These are phyloP conservation scores for Danio choprae DNA, from an alignment of 2,797 vertebrate genomes.

Conservation along the genomic window DNA sequence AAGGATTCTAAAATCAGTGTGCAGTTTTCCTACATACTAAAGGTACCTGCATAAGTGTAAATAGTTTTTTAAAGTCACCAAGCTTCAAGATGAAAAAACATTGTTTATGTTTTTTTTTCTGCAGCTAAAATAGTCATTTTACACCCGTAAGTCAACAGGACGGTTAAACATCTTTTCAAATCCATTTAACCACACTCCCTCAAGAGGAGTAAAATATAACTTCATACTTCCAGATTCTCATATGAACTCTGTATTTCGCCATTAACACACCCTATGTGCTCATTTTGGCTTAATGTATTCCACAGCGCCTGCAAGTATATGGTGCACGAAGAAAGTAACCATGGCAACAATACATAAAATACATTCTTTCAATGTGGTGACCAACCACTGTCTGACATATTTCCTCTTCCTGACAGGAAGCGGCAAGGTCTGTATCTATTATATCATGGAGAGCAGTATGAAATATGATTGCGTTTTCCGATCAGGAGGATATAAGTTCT, in stretches of 20 bases:
- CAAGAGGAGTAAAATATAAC: constrained; percentile 21
- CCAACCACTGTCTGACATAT: constrained; percentile 15
- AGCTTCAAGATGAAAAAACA: too few relatives aligned
- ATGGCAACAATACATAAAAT: constrained; percentile 35
- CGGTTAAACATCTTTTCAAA: constrained; percentile 23
- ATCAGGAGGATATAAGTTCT: constrained; percentile 45
- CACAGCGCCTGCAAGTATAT: constrained; percentile 45
- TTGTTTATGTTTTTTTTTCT: too few relatives aligned
- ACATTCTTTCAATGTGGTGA: constrained; percentile 54
- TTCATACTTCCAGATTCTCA: constrained; percentile 10
- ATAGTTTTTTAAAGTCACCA: too few relatives aligned
- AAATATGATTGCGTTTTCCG: constrained; percentile 68
- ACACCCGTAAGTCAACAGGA: background rate
- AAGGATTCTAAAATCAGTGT: too few relatives aligned
- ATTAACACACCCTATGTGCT: constrained; percentile 43
- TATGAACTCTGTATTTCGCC: constrained; percentile 35
- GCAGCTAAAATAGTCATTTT: too few relatives aligned
- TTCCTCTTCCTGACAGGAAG: background rate
- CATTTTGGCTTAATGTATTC: constrained; percentile 58
- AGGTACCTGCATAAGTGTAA: too few relatives aligned
- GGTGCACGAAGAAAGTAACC: constrained; percentile 27
- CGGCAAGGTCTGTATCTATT: background rate
- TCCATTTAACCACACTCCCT: background rate
- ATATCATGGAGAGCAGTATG: constrained; percentile 19
- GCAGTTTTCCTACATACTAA: too few relatives aligned